phyloP scores from a whole-genome alignment of 2,888 invertebrate genomes.

The Graphium colonna region DNA sequence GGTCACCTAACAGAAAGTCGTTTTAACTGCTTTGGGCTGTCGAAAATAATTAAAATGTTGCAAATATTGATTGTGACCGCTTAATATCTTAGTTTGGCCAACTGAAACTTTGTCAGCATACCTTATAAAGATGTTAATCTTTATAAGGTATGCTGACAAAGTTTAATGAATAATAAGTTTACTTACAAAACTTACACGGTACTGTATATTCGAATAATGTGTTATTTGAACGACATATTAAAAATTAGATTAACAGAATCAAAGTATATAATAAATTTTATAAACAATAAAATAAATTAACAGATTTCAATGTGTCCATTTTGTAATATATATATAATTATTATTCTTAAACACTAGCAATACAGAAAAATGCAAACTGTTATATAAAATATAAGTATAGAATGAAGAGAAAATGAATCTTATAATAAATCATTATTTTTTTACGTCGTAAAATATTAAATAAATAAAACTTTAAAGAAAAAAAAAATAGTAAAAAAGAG shows the following conservation, averaged over 20 bases:
- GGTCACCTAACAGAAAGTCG: conserved; percentile 8
- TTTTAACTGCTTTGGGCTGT: too few relatives aligned
- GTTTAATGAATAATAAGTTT: conserved; percentile 42
- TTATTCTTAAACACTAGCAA: conserved; percentile 16
- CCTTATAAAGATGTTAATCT: conserved; percentile 50
- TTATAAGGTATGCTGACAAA: too few relatives aligned
- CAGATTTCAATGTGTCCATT: background rate
- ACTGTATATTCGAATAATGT: conserved; percentile 50
- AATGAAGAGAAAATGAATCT: background rate
- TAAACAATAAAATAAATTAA: conserved; percentile 59
- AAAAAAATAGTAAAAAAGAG: background rate
- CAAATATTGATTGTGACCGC: too few relatives aligned
- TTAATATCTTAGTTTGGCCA: too few relatives aligned
- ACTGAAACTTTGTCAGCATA: conserved; percentile 35
- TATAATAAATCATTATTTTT: background rate
- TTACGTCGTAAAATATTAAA: too few relatives aligned
- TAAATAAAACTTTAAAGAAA: background rate
- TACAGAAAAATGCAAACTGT: background rate
- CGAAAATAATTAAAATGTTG: too few relatives aligned
- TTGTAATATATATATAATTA: background rate
- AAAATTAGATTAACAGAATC: conserved; percentile 65
- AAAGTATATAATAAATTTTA: conserved; percentile 51
- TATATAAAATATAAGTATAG: conserved; percentile 5
- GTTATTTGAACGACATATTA: conserved; percentile 51
- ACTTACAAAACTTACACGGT: conserved; percentile 49